phyloP scores from a whole-genome alignment of 2,797 vertebrate genomes.

The Miopithecus talapoin region DNA sequence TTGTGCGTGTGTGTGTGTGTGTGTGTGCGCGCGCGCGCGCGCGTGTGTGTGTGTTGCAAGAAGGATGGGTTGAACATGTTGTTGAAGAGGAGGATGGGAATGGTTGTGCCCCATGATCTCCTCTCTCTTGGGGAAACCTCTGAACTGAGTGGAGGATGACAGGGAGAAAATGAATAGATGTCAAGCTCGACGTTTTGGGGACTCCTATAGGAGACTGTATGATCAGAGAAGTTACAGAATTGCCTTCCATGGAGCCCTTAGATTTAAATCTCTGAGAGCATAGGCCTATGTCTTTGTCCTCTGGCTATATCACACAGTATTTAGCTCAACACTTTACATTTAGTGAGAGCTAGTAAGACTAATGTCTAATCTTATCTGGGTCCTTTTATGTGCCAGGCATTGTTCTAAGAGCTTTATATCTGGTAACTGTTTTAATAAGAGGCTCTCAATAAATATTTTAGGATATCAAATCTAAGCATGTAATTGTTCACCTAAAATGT shows the following conservation, averaged over 20 bases:
- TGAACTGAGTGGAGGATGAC: background rate
- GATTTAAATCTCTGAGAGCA: background rate
- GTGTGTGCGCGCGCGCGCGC: background rate
- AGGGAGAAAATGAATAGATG: background rate
- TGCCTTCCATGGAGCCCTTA: background rate
- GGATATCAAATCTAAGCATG: background rate
- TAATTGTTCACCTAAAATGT: background rate
- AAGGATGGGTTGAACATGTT: background rate
- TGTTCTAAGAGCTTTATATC: background rate
- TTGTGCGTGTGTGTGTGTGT: background rate
- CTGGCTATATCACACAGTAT: background rate
- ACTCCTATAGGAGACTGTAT: background rate
- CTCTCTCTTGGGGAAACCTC: background rate
- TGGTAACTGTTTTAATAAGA: background rate
- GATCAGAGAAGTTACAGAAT: background rate
- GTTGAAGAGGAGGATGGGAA: background rate
- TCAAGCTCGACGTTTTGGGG: background rate
- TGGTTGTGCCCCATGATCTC: background rate
- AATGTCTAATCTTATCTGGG: background rate
- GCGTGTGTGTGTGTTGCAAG: background rate
- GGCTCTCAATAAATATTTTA: background rate
- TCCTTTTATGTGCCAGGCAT: background rate
- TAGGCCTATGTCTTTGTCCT: background rate
- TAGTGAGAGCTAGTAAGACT: background rate
- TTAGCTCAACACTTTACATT: background rate